Percentiles rank a stretch among this genome's conserved stretches.
These are phyloP conservation scores for Eubasilissa splendida DNA, from an alignment of 2,888 invertebrate genomes.

Conservation along the genomic window DNA sequence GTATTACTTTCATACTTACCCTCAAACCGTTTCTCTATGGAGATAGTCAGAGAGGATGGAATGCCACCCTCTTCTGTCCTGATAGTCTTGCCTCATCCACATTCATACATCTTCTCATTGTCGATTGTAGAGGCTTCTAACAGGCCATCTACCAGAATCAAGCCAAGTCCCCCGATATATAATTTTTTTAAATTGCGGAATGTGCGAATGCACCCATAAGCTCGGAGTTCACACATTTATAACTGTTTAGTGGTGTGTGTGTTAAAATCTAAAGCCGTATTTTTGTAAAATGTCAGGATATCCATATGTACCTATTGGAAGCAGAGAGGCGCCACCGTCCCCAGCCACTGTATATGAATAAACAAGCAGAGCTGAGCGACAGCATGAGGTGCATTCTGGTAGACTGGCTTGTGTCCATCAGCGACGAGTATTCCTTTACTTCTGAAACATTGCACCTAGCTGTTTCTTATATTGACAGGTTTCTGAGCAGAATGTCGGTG, in stretches of 20 bases:
- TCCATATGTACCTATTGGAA: conserved; percentile 60
- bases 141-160: no score
- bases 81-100: no score
- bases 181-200: not conserved
- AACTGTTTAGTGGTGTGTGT: not conserved
- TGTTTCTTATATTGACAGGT: conserved; percentile 64
- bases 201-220: not conserved
- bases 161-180: not conserved
- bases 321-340: conserved; percentile 60
- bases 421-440: conserved; percentile 63
- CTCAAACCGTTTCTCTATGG: no score
- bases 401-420: conserved; percentile 64
- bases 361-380: conserved; percentile 62
- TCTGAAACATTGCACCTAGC: conserved; percentile 63
- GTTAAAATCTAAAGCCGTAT: not conserved
- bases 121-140: no score
- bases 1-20: not conserved
- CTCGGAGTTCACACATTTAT: not conserved
- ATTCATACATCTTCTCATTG: no score
- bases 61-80: no score
- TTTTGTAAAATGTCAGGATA: conserved; percentile 60
- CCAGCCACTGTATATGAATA: conserved; percentile 62
- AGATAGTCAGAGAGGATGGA: no score
- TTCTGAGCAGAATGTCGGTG: conserved; percentile 63
- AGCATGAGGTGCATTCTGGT: conserved; percentile 63